Evolutionary conservation across 2,888 invertebrate species (phyloP).

Genomic region (Sarcophaga variegata): DNA sequence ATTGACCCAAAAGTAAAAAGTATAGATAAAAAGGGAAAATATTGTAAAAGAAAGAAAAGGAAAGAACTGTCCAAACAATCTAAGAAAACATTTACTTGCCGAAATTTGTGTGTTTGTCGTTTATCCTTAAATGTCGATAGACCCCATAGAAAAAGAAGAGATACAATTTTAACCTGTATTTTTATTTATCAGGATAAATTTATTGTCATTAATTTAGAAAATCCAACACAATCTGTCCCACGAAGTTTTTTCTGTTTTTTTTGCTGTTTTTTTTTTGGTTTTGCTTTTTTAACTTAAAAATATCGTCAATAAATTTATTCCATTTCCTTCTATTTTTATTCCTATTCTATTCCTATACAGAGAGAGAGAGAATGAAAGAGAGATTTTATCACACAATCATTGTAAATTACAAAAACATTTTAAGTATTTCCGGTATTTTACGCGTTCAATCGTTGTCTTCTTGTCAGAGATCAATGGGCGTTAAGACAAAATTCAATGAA

Average conservation of each 20-base stretch:
- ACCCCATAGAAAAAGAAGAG: too few relatives aligned
- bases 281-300: conserved; percentile 20
- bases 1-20: too few relatives aligned
- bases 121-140: not conserved
- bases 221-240: conserved; percentile 41
- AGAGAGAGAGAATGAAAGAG: not conserved
- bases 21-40: too few relatives aligned
- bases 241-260: not conserved
- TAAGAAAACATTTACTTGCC: not conserved
- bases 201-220: conserved; percentile 47
- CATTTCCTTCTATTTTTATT: not conserved
- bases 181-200: conserved; percentile 45
- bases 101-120: not conserved
- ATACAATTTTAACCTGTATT: conserved; percentile 37
- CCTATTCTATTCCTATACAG: not conserved
- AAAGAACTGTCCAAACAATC: too few relatives aligned
- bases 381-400: conserved; percentile 56
- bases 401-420: conserved; percentile 64
- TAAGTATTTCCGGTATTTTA: conserved; percentile 66
- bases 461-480: conserved; percentile 55
- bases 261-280: not conserved
- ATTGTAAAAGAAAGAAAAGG: too few relatives aligned
- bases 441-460: conserved; percentile 35
- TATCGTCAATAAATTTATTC: conserved; percentile 42
- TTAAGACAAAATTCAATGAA: conserved; percentile 39